These are phyloP conservation scores for Argya squamiceps DNA, from an alignment of 2,797 vertebrate genomes.

Conservation along the genomic window DNA sequence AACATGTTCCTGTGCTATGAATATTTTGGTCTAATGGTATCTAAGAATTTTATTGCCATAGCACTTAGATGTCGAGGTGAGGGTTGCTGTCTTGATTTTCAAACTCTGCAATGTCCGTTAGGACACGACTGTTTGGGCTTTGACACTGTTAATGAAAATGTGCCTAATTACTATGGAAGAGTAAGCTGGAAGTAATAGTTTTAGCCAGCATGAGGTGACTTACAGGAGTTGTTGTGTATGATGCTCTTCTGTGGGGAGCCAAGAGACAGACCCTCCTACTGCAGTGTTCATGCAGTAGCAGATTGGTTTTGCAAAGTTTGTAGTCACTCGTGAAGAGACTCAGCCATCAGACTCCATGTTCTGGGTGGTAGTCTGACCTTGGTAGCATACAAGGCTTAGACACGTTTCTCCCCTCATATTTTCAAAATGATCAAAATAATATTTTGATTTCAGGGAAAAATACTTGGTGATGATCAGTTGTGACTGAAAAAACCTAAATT, in stretches of 20 bases:
- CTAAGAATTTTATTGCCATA: neutral
- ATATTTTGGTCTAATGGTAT: neutral
- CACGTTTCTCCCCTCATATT: neutral
- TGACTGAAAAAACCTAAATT: neutral
- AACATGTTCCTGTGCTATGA: neutral
- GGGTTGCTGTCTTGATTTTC: neutral
- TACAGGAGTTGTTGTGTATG: neutral
- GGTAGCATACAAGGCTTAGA: neutral
- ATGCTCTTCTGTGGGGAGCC: neutral
- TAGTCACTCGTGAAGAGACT: neutral
- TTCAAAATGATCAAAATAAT: neutral
- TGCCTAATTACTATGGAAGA: neutral
- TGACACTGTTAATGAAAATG: neutral
- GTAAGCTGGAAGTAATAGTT: neutral
- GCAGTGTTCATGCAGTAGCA: neutral
- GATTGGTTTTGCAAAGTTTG: neutral
- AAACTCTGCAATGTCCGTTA: neutral
- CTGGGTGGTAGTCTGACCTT: neutral
- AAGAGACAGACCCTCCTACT: neutral
- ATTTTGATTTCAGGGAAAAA: neutral
- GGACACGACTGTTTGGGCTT: neutral
- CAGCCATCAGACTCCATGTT: accelerated
- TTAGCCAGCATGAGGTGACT: neutral
- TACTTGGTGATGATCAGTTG: neutral
- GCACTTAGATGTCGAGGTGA: neutral